phyloP scores from a whole-genome alignment of 2,113 vertebrate genomes.

The Tretioscincus oriximinensis region DNA sequence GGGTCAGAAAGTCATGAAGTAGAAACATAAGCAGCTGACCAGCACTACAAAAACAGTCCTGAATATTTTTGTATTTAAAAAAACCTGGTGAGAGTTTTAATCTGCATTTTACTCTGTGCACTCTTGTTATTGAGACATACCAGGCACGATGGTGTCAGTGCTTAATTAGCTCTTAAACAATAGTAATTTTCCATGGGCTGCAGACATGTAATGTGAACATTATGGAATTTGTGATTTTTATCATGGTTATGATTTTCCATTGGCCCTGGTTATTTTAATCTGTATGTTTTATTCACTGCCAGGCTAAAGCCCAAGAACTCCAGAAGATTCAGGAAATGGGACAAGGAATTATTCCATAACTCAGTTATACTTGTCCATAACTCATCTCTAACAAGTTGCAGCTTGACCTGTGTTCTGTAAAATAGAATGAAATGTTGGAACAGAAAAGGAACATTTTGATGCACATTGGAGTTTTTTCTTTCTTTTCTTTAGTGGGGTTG shows the following conservation, averaged over 20 bases:
- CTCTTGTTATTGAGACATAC: conserved; percentile 30
- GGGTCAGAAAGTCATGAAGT: conserved; percentile 29
- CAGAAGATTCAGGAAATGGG: conserved; percentile 65
- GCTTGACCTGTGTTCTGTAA: conserved; percentile 64
- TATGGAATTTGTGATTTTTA: conserved; percentile 46
- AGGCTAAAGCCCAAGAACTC: conserved; percentile 50
- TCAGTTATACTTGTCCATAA: conserved; percentile 62
- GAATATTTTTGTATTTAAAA: conserved; percentile 22
- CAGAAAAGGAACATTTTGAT: conserved; percentile 49
- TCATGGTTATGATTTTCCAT: conserved; percentile 39
- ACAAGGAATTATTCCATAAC: conserved; percentile 65
- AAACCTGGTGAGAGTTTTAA: conserved; percentile 33
- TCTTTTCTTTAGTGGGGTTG: too few relatives aligned
- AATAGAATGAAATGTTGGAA: conserved; percentile 62
- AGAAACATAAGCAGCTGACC: conserved; percentile 8
- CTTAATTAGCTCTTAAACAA: conserved; percentile 46
- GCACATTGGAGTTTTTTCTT: conserved; percentile 8
- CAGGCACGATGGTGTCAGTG: conserved; percentile 3
- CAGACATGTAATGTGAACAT: conserved; percentile 41
- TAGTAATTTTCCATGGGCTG: conserved; percentile 41
- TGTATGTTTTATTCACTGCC: conserved; percentile 57
- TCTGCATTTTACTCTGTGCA: not conserved
- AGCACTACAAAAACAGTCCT: not conserved
- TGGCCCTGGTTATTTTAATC: conserved; percentile 52
- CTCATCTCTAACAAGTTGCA: conserved; percentile 68